A percentile compares a stretch with the other conserved stretches of the same genome.
phyloP scores from a whole-genome alignment of 2,113 vertebrate genomes.

The Ochotona curzoniae region DNA sequence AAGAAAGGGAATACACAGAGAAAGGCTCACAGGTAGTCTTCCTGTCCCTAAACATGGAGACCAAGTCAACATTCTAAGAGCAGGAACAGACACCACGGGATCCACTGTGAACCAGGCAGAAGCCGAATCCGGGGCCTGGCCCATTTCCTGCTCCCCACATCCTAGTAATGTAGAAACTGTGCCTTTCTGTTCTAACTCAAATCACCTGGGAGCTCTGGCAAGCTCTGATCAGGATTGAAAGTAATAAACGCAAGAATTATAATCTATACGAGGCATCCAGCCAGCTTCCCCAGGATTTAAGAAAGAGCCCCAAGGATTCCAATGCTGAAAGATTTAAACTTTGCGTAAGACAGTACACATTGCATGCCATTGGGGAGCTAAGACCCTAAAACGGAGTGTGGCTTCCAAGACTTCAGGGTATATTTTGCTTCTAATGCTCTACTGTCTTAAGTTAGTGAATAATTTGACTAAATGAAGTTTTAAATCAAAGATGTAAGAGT shows the following conservation, averaged over 20 bases:
- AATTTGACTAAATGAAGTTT: slow-evolving; percentile 77
- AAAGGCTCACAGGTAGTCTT: not conserved
- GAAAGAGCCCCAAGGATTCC: not conserved
- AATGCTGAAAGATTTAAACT: not conserved
- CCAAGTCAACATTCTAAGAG: not conserved
- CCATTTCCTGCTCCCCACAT: not conserved
- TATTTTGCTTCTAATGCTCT: slow-evolving; percentile 71
- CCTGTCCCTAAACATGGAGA: not conserved
- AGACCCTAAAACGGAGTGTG: slow-evolving; percentile 6
- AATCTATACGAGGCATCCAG: not conserved
- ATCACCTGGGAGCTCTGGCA: not conserved
- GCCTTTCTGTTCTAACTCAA: slow-evolving; percentile 28
- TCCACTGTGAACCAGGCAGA: not conserved
- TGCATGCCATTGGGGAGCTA: slow-evolving; percentile 50
- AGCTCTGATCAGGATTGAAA: not conserved
- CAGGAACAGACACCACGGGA: not conserved
- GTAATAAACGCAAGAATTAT: not conserved
- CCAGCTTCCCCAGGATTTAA: not conserved
- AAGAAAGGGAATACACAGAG: not conserved
- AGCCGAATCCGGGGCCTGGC: not conserved
- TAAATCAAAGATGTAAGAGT: slow-evolving; percentile 77
- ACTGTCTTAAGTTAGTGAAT: slow-evolving; percentile 68
- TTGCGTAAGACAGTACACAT: not conserved
- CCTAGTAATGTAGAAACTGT: fast-evolving
- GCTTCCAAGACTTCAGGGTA: slow-evolving; percentile 59